Percentiles rank a stretch among this genome's conserved stretches.
These are phyloP conservation scores for Zeuzera pyrina DNA, from an alignment of 2,888 invertebrate genomes.

Conservation along the genomic window DNA sequence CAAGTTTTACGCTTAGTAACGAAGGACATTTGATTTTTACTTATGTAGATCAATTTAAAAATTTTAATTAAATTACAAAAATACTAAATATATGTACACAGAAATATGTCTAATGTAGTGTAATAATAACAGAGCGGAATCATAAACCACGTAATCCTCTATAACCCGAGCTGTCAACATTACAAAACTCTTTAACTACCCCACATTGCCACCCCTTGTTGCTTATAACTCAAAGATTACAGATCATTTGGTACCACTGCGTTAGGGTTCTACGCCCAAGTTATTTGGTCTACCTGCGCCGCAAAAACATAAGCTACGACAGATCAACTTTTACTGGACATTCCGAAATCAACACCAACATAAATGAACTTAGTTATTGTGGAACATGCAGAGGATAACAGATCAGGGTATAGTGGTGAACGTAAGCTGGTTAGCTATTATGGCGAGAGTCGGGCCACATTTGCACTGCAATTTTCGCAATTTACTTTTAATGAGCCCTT, in stretches of 20 bases:
- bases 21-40: too few species aligned
- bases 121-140: constrained; percentile 1
- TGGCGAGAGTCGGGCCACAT: constrained; percentile 52
- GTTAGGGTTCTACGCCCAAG: constrained; percentile 32
- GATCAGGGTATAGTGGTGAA: constrained; percentile 25
- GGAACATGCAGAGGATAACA: constrained; percentile 13
- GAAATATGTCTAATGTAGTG: too few species aligned
- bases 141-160: constrained; percentile 7
- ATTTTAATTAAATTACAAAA: too few species aligned
- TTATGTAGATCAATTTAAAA: too few species aligned
- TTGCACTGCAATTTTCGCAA: constrained; percentile 70
- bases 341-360: constrained; percentile 17
- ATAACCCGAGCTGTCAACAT: constrained; percentile 56
- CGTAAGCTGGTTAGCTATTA: constrained; percentile 56
- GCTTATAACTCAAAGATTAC: constrained; percentile 59
- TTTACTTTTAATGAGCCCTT: constrained; percentile 68
- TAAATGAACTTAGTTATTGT: constrained; percentile 19
- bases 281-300: constrained; percentile 15
- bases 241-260: constrained; percentile 40
- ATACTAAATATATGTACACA: too few species aligned
- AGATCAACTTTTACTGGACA: constrained; percentile 26
- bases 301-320: constrained; percentile 17
- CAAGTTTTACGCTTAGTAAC: too few species aligned
- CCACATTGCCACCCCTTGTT: constrained; percentile 53
- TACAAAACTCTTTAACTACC: constrained; percentile 41